phyloP scores from a whole-genome alignment of 2,888 invertebrate genomes.

The Acronicta aceris region DNA sequence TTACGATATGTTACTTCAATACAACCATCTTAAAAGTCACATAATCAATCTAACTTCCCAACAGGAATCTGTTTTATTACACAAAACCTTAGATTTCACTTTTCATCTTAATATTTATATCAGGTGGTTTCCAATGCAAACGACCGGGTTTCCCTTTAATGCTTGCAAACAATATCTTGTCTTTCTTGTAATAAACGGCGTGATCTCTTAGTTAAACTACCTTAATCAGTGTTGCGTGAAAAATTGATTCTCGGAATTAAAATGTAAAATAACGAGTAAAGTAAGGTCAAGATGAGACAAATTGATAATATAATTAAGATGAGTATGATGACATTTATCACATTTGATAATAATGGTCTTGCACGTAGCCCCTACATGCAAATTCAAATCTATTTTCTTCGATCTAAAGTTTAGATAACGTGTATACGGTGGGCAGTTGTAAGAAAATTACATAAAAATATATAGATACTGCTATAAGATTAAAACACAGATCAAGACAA shows the following conservation, averaged over 20 bases:
- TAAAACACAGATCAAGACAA: no score
- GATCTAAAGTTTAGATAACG: no score
- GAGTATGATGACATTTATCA: no score
- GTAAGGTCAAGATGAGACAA: neutral
- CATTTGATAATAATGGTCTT: no score
- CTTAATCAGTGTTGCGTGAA: slow-evolving; percentile 4
- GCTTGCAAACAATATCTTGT: slow-evolving; percentile 41
- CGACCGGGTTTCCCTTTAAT: slow-evolving; percentile 55
- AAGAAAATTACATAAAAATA: no score
- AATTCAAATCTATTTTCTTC: no score
- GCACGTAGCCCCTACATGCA: no score
- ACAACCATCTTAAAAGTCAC: no score
- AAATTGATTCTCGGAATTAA: neutral
- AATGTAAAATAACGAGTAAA: neutral
- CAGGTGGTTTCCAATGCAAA: slow-evolving; percentile 45
- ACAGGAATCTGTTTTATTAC: slow-evolving; percentile 33
- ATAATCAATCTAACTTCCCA: slow-evolving; percentile 16
- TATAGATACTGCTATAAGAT: no score
- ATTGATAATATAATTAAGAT: neutral
- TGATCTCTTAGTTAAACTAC: slow-evolving; percentile 19
- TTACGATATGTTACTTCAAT: slow-evolving; percentile 8
- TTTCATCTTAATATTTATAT: slow-evolving; percentile 56
- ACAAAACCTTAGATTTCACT: slow-evolving; percentile 53
- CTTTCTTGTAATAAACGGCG: slow-evolving; percentile 38
- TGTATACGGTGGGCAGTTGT: no score